Evolutionary conservation across 1,140 invertebrate species (phyloP), one percentile per base, ranked within the genome.

Genomic region (Drosophila prosaltans): DNA sequence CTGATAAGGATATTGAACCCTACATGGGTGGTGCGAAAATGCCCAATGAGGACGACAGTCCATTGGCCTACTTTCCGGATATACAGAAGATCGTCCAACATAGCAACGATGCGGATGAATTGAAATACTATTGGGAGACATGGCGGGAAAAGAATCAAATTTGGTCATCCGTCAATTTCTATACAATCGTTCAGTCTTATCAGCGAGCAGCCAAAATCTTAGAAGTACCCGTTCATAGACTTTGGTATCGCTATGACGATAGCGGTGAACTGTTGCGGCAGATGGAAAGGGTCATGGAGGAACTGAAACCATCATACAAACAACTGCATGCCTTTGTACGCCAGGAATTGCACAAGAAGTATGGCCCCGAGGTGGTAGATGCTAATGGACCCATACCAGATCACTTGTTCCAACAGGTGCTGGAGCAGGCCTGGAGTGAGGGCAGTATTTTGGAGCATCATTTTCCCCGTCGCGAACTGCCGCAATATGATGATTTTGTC

Each of bases 261-360:
- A 93, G 93, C 28, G 75, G 93, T 6, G 92, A 94, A 74, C 94
- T 94, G 74, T 93, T 94, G n/a, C 78, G 92, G 48, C 93, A 94
- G 69, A 91, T 94, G 76, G 93, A 93, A 1, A 92, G 92, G 61
- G 88, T 94, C 3, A 94, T 94, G 94, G 80, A 91, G 8, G 83
- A 98, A 81, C 89, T 98, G 5, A 95, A 94, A 69, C 97, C 97
- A 0, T 92, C 98, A 1, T 98, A 98, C 88, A 90, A 96, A 61
- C 95, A 98, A 91, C 86, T 99, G 0, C 98, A 99, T 80, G 96
- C 97, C 0, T 98, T 98, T 80, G 96, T 98, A 0, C 93, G 97
- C 36, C 93, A 94, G 30, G 94, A 95, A 65, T 93, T 99, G 11
- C 93, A 94, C 10, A 93, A 95, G 80, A 95, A 95, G 80, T 97